Evolutionary conservation across 2,113 vertebrate genomes (phyloP).

Genomic region (Gymnobelideus leadbeateri): DNA sequence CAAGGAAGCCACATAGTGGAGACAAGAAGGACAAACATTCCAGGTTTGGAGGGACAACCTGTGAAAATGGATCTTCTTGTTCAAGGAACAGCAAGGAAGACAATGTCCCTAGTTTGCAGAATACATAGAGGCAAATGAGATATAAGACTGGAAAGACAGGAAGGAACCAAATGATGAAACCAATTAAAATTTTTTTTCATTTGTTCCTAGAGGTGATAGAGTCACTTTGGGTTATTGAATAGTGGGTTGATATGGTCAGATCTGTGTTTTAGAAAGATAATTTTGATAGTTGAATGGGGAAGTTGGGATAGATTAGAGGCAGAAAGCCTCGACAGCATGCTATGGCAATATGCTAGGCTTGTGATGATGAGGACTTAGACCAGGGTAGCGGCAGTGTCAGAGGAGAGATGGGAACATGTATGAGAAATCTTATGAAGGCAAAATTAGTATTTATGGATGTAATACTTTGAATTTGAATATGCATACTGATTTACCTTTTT

Average conservation of each 20-base stretch:
- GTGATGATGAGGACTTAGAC: background rate
- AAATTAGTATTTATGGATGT: constrained; percentile 34
- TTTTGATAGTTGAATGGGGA: background rate
- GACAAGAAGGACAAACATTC: background rate
- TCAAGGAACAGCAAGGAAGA: background rate
- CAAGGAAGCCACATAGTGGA: background rate
- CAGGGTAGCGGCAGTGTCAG: background rate
- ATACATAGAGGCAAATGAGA: background rate
- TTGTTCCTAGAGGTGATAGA: background rate
- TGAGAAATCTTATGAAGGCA: background rate
- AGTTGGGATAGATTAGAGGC: background rate
- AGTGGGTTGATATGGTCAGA: background rate
- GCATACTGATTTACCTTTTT: background rate
- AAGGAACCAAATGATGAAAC: background rate
- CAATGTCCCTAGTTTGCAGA: background rate
- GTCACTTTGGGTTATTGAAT: background rate
- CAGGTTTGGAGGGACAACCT: background rate
- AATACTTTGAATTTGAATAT: constrained; percentile 14
- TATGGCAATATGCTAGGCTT: background rate
- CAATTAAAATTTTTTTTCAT: background rate
- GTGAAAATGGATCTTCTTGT: background rate
- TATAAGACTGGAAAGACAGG: background rate
- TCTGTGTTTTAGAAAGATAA: background rate
- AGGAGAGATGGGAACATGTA: background rate
- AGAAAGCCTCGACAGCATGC: background rate